These are phyloP conservation scores for Crossocerus cetratus DNA, from an alignment of 2,888 invertebrate species.

Conservation along the genomic window DNA sequence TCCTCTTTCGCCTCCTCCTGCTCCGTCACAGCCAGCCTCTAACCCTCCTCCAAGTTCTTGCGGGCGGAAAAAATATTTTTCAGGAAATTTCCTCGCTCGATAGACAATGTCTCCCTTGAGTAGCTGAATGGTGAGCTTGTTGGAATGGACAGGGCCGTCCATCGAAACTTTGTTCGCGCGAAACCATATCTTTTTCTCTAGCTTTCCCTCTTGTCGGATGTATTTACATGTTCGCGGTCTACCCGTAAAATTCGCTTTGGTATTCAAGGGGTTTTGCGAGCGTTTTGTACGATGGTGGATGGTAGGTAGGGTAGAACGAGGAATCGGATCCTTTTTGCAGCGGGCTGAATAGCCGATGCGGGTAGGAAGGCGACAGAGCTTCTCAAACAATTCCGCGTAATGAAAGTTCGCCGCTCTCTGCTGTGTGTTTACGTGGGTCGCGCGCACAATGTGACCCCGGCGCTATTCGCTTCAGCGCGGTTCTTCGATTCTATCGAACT, in stretches of 20 bases:
- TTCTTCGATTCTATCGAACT: constrained; percentile 49
- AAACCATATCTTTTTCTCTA: neutral
- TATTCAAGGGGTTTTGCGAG: neutral
- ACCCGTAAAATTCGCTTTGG: neutral
- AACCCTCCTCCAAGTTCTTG: constrained; percentile 31
- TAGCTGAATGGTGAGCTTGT: neutral
- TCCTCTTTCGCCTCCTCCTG: constrained; percentile 7
- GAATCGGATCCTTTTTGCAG: neutral
- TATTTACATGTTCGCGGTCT: constrained; percentile 5
- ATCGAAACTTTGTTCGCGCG: too few relatives aligned
- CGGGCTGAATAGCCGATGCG: neutral
- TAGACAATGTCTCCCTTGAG: constrained; percentile 20
- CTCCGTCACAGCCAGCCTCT: constrained; percentile 21
- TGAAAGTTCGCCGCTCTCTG: neutral
- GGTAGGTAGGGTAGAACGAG: too few relatives aligned
- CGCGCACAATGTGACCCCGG: constrained; percentile 41
- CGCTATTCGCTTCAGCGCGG: constrained; percentile 38
- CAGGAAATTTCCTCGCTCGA: constrained; percentile 51
- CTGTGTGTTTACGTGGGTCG: constrained; percentile 42
- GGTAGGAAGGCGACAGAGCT: constrained; percentile 38
- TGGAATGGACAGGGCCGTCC: too few relatives aligned
- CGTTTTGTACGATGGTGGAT: too few relatives aligned
- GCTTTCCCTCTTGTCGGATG: constrained; percentile 5
- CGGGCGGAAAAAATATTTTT: constrained; percentile 53
- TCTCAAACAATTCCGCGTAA: constrained; percentile 36